A percentile compares a stretch with the other conserved stretches of the same genome.
Evolutionary conservation across 2,888 invertebrate genomes (phyloP).

Genomic region (Cataglyphis rosenhaueri): DNA sequence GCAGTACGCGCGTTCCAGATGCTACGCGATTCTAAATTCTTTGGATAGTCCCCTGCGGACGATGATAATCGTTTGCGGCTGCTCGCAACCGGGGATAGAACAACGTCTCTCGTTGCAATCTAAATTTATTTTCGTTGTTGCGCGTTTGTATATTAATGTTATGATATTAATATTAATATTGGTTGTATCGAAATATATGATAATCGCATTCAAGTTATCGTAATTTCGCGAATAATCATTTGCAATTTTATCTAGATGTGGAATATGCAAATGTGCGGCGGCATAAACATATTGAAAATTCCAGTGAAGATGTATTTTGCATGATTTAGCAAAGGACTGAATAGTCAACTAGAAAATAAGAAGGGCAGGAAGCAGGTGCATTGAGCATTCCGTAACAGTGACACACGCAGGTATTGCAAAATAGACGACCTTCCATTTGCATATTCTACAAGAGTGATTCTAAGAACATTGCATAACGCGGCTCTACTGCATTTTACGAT

Average conservation of each 20-base stretch:
- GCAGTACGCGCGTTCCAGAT: constrained; percentile 6
- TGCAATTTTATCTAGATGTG: neutral
- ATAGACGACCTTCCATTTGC: constrained; percentile 52
- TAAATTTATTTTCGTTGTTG: neutral
- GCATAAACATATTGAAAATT: constrained; percentile 15
- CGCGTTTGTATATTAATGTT: neutral
- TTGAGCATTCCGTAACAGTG: constrained; percentile 40
- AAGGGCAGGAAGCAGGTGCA: constrained; percentile 1
- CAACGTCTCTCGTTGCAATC: neutral
- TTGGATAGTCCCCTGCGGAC: neutral
- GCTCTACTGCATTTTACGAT: constrained; percentile 47
- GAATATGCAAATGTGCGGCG: neutral
- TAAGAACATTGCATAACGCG: constrained; percentile 48
- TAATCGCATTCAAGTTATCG: constrained; percentile 25
- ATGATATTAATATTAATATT: neutral
- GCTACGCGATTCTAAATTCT: constrained; percentile 30
- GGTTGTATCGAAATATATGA: neutral
- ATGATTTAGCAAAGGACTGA: constrained; percentile 28
- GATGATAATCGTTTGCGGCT: neutral
- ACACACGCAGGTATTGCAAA: constrained; percentile 38
- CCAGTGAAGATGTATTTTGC: neutral
- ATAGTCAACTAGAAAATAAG: constrained; percentile 25
- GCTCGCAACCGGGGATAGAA: neutral
- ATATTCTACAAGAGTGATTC: constrained; percentile 50
- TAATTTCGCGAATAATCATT: neutral